A percentile compares a stretch with the other conserved stretches of the same genome.
These are phyloP conservation scores for Xestia ashworthii DNA, from an alignment of 2,888 invertebrate species.

Conservation along the genomic window DNA sequence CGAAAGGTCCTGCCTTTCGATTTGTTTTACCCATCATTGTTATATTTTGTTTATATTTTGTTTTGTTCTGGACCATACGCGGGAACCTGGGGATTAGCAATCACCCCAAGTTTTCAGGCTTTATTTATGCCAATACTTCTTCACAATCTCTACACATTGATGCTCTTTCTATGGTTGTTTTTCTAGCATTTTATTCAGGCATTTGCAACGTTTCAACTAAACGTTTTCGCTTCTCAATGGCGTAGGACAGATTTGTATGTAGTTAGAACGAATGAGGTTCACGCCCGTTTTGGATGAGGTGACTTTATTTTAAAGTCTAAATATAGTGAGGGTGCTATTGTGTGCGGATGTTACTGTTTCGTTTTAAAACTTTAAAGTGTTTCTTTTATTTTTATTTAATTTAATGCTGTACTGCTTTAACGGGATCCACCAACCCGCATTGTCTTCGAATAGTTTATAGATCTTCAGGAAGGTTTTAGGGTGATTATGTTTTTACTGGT, in stretches of 20 bases:
- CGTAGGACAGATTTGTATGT: slow-evolving; percentile 62
- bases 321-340: slow-evolving; percentile 31
- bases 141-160: slow-evolving; percentile 15
- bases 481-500: background rate
- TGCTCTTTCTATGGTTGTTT: slow-evolving; percentile 60
- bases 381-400: background rate
- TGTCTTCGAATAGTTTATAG: background rate
- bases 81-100: background rate
- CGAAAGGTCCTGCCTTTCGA: too few species aligned
- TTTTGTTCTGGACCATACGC: too few species aligned
- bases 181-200: slow-evolving; percentile 69
- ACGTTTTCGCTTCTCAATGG: slow-evolving; percentile 68
- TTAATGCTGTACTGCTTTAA: background rate
- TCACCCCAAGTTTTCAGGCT: background rate
- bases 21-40: too few species aligned
- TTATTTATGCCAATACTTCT: slow-evolving; percentile 33
- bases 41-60: too few species aligned
- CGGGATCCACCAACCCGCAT: background rate
- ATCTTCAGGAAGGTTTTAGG: background rate
- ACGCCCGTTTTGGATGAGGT: slow-evolving; percentile 57
- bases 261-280: slow-evolving; percentile 65
- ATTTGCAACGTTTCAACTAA: slow-evolving; percentile 70
- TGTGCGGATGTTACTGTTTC: slow-evolving; percentile 7
- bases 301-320: slow-evolving; percentile 57
- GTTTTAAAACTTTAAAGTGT: background rate